phyloP scores from a whole-genome alignment of 2,113 vertebrate species.

The Laticauda laticaudata region DNA sequence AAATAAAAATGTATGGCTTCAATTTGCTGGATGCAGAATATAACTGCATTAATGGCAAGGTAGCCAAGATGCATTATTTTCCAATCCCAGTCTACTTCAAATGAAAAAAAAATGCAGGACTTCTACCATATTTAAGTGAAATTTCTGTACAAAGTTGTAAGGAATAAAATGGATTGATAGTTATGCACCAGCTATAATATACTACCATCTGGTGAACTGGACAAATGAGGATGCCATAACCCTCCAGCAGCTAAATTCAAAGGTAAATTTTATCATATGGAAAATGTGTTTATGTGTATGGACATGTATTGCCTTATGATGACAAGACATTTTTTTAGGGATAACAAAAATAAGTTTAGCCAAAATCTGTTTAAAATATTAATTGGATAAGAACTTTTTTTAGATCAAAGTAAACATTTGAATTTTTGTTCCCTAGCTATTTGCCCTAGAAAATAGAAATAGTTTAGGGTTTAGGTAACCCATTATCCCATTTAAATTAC shows the following conservation, averaged over 20 bases:
- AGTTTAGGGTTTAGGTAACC: not conserved
- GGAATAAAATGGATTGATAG: not conserved
- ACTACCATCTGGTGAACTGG: not conserved
- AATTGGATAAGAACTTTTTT: not conserved
- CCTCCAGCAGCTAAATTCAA: not conserved
- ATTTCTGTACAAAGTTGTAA: not conserved
- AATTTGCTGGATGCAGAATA: not conserved
- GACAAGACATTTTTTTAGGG: not conserved
- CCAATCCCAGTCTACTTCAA: not conserved
- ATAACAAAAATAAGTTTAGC: not conserved
- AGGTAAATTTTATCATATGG: not conserved
- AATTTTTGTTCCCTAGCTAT: not conserved
- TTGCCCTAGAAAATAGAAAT: not conserved
- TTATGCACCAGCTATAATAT: not conserved
- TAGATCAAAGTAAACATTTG: not conserved
- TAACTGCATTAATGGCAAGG: not conserved
- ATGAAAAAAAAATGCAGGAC: not conserved
- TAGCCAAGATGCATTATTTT: not conserved
- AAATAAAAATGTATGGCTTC: conserved; percentile 26
- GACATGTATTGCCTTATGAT: not conserved
- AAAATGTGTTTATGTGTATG: not conserved
- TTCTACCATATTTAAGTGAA: not conserved
- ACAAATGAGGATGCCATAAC: not conserved
- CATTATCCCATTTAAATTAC: not conserved
- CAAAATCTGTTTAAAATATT: not conserved